Base-by-base conservation (phyloP, 2,888 invertebrate species). In the Penaeus monodon region DNA sequence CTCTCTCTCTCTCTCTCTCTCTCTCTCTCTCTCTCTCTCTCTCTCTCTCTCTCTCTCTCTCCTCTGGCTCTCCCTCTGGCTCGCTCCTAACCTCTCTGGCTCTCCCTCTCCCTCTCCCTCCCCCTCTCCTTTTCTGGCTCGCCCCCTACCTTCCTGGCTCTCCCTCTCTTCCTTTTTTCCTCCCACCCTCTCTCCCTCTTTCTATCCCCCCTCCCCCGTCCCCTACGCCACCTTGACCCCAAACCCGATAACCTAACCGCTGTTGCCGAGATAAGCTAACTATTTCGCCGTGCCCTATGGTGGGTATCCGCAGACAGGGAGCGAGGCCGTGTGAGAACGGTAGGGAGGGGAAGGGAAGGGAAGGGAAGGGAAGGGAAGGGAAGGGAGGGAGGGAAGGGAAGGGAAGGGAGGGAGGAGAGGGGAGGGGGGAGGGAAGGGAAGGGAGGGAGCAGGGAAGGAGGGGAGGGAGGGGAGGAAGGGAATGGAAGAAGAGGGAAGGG, bases 1-100 rank as follows among this genome's bases (percentile, higher is more conserved):
- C n/a, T 29, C 27, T 27, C 27, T 29, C 70, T 68, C 70, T 68
- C 70, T 68, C n/a, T n/a, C 70, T 70, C 70, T 70, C 70, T 29
- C 29, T 70, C 29, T 14, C 24, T 22, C 4, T 6, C 1, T 29
- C 8, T 24, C 20, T 24, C 2, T 14, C 29, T 24, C 24, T 22
- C n/a, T 17, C 17, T 24, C 17, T 24, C 14, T 29, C 70, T 24
- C 6, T 22, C 14, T 17, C 22, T 6, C 4, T 22, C 12, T 29
- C 29, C 29, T 29, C 29, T 70, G 0, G 17, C 70, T 14, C 24
- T 3, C 10, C 6, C 10, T 10, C 12, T 14, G 0, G 17, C 14
- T 29, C n/a, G n/a, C 29, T 70, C n/a, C 17, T 20, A 0, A n/a
- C 20, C n/a, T 24, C 29, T 70, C 17, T 70, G 3, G 0, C 29